These are phyloP conservation scores for Craniophora ligustri DNA, from an alignment of 2,888 invertebrate genomes.

Conservation along the genomic window DNA sequence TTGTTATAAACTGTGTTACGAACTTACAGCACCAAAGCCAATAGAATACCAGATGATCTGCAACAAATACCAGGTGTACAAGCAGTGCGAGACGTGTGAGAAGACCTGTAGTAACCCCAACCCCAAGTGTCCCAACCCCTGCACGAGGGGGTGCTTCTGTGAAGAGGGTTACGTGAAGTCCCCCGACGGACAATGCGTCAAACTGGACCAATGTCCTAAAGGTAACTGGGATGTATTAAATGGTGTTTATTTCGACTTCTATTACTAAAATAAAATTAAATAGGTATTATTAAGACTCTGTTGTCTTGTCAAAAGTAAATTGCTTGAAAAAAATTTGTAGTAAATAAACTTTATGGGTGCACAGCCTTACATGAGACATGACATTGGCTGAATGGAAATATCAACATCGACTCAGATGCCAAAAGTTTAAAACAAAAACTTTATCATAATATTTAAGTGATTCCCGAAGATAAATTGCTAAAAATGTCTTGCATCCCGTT, in stretches of 20 bases:
- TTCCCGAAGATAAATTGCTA: no score
- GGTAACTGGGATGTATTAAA: slow-evolving; percentile 55
- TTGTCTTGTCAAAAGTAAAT: no score
- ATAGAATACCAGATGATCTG: slow-evolving; percentile 62
- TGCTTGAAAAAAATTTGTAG: no score
- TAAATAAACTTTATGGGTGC: no score
- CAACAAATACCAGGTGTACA: slow-evolving; percentile 65
- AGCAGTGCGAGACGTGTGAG: slow-evolving; percentile 65
- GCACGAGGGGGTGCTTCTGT: slow-evolving; percentile 73
- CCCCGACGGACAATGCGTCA: slow-evolving; percentile 68
- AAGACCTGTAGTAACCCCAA: slow-evolving; percentile 67
- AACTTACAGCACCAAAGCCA: slow-evolving; percentile 44
- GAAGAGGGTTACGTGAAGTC: slow-evolving; percentile 65
- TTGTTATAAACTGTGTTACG: not conserved
- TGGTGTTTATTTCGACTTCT: slow-evolving; percentile 1
- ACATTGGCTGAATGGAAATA: no score
- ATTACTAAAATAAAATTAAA: not conserved
- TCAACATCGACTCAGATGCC: no score
- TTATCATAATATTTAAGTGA: no score
- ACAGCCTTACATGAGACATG: no score
- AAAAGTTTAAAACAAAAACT: no score
- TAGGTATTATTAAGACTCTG: no score
- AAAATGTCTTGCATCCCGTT: no score
- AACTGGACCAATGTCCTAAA: slow-evolving; percentile 66
- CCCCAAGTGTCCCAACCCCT: slow-evolving; percentile 59